Evolutionary conservation across 2,797 vertebrate species (phyloP).

Genomic region (Bradypodion pumilum): DNA sequence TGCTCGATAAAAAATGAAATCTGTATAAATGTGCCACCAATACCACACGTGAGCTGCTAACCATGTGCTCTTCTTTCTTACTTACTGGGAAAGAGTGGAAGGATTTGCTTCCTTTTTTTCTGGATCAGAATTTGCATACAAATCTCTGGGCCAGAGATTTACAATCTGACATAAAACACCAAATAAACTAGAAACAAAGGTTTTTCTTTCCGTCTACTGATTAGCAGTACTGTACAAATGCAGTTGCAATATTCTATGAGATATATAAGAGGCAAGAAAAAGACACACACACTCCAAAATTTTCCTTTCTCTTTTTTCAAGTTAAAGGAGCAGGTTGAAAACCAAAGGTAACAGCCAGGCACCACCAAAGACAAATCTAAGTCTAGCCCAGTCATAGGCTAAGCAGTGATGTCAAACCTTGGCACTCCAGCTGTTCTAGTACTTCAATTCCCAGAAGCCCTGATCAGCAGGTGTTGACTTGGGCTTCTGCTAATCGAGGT

Average conservation of each 20-base stretch:
- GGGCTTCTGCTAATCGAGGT: too few species aligned
- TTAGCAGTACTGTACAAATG: background rate
- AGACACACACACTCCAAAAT: background rate
- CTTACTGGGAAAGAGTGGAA: background rate
- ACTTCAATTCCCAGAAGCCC: too few species aligned
- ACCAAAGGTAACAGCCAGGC: background rate
- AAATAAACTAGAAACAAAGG: too few species aligned
- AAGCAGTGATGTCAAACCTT: too few species aligned
- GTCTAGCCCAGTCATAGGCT: background rate
- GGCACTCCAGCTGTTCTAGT: too few species aligned
- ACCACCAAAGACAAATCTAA: background rate
- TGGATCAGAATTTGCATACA: too few species aligned
- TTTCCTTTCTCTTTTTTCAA: background rate
- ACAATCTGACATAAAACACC: too few species aligned
- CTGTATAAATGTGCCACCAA: background rate
- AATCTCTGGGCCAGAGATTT: background rate
- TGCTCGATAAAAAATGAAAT: background rate
- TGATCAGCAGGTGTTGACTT: too few species aligned
- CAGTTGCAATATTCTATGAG: too few species aligned
- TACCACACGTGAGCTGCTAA: background rate
- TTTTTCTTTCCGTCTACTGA: background rate
- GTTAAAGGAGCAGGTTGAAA: background rate
- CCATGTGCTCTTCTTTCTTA: background rate
- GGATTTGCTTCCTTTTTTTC: background rate
- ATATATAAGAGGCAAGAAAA: background rate